phyloP scores from a whole-genome alignment of 2,888 invertebrate genomes.

The Eristalinus aeneus region DNA sequence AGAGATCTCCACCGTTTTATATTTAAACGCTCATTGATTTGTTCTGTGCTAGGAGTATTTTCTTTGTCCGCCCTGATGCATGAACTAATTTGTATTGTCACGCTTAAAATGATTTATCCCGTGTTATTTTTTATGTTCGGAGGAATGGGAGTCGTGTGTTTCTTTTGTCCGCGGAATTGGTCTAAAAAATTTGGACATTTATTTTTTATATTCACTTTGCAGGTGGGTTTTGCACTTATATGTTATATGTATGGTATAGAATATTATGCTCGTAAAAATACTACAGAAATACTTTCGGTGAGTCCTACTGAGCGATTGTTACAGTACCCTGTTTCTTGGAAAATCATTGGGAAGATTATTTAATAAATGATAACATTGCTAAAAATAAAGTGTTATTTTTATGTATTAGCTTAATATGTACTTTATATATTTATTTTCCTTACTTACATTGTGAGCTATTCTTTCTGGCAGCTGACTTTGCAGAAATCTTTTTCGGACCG shows the following conservation, averaged over 20 bases:
- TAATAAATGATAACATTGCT: too few species aligned
- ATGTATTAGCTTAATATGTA: too few species aligned
- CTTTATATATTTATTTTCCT: too few species aligned
- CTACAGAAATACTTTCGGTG: not conserved
- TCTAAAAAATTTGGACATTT: slow-evolving; percentile 84
- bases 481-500: too few species aligned
- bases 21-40: slow-evolving; percentile 76
- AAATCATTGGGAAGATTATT: not conserved
- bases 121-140: slow-evolving; percentile 89
- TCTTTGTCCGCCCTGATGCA: slow-evolving; percentile 90
- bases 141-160: slow-evolving; percentile 83
- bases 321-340: not conserved
- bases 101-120: slow-evolving; percentile 93
- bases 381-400: too few species aligned
- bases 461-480: too few species aligned
- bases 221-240: slow-evolving; percentile 85
- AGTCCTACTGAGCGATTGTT: not conserved
- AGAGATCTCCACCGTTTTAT: slow-evolving; percentile 83
- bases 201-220: slow-evolving; percentile 89
- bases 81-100: slow-evolving; percentile 89
- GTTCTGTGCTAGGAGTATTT: slow-evolving; percentile 85
- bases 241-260: slow-evolving; percentile 89
- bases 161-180: slow-evolving; percentile 81
- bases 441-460: too few species aligned
- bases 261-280: slow-evolving; percentile 86